These are phyloP conservation scores for Halocynthia roretzi DNA, from an alignment of 23 tunicate species.

Conservation along the genomic window DNA sequence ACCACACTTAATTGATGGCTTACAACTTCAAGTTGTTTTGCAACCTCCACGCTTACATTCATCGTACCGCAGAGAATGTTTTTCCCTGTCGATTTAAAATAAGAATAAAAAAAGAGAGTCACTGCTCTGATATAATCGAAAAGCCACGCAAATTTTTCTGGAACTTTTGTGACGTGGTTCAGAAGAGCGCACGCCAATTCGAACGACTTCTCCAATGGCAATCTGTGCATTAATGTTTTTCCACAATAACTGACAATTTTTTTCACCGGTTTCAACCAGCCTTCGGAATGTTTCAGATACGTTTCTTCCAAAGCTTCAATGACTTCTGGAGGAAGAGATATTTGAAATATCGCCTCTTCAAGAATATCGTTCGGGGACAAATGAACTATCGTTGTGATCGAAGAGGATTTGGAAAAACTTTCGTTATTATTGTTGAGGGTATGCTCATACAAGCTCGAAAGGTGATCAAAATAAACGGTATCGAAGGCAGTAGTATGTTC, in stretches of 20 bases:
- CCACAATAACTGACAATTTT: conserved; percentile 23
- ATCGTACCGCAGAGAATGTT: conserved; percentile 20
- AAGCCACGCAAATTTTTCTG: conserved; percentile 41
- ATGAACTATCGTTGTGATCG: conserved; percentile 47
- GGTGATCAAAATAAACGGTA: not conserved
- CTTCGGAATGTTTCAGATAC: not conserved
- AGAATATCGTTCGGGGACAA: conserved; percentile 34
- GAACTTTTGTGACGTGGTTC: conserved; percentile 26
- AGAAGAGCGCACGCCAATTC: conserved; percentile 34
- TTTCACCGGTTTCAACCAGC: conserved; percentile 14
- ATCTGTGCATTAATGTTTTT: conserved; percentile 22
- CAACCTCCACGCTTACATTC: not conserved
- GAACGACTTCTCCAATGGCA: conserved; percentile 59
- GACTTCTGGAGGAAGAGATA: conserved; percentile 53
- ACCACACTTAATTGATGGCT: conserved; percentile 25
- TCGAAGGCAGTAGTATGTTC: not conserved
- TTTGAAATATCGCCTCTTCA: conserved; percentile 25
- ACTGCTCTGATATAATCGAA: conserved; percentile 23
- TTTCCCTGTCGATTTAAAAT: conserved; percentile 37
- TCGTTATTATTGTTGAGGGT: not conserved
- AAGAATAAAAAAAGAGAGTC: conserved; percentile 27
- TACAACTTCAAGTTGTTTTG: conserved; percentile 14
- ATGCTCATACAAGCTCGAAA: not conserved
- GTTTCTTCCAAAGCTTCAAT: conserved; percentile 52
- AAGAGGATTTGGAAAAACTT: not conserved